A percentile compares a stretch with the other conserved stretches of the same genome.
Evolutionary conservation across 2,888 invertebrate genomes (phyloP).

Genomic region (Proisotoma minuta): DNA sequence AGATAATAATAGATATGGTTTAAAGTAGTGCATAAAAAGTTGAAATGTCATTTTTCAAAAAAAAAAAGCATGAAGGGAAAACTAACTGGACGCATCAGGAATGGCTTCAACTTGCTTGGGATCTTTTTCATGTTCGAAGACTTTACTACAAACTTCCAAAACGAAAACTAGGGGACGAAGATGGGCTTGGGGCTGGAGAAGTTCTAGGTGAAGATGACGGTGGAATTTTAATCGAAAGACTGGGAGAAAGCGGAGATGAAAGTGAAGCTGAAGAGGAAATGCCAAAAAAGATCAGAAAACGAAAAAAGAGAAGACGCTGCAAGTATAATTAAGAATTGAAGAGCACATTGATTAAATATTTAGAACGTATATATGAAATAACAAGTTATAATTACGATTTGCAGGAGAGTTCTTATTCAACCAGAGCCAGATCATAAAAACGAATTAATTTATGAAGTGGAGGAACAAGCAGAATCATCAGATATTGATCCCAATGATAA

Average conservation of each 20-base stretch:
- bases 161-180: not conserved
- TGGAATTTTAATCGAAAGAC: not conserved
- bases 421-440: not conserved
- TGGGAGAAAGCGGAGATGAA: slow-evolving; percentile 5
- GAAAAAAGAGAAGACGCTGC: slow-evolving; percentile 12
- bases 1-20: no score
- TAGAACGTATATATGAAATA: slow-evolving; percentile 7
- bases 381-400: no score
- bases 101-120: slow-evolving; percentile 35
- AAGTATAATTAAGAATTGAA: no score
- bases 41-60: not conserved
- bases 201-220: slow-evolving; percentile 1
- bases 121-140: slow-evolving; percentile 31
- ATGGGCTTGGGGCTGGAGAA: not conserved
- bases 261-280: not conserved
- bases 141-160: slow-evolving; percentile 32
- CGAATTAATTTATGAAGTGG: no score
- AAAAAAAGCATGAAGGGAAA: slow-evolving; percentile 19
- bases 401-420: not conserved
- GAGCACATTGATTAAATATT: no score
- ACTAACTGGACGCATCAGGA: slow-evolving; percentile 35
- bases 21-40: no score
- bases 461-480: slow-evolving; percentile 17
- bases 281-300: not conserved
- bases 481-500: slow-evolving; percentile 35